phyloP scores from a whole-genome alignment of 2,888 invertebrate genomes.

The Dryobotodes eremita region DNA sequence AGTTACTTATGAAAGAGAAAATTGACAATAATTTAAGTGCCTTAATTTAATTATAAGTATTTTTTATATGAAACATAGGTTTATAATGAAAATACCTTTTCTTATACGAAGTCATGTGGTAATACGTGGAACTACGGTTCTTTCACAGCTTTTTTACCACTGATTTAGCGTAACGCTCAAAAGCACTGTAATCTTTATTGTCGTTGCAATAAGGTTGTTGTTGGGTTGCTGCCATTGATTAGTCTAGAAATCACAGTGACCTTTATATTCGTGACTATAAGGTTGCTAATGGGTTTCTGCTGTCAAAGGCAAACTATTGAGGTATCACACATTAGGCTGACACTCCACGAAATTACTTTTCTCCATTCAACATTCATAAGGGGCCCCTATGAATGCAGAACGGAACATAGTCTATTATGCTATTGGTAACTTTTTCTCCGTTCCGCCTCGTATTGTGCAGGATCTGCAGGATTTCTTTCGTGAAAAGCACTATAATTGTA shows the following conservation, averaged over 20 bases:
- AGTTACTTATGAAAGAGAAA: background rate
- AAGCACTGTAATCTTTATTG: background rate
- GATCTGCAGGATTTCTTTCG: background rate
- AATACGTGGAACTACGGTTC: background rate
- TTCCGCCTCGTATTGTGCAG: too few relatives aligned
- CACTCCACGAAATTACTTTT: background rate
- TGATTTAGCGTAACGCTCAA: background rate
- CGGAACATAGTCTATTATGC: background rate
- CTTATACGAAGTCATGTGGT: background rate
- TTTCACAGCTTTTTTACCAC: background rate
- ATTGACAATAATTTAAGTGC: background rate
- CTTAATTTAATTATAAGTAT: slow-evolving; percentile 2
- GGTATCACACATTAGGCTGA: background rate
- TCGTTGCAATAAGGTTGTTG: background rate
- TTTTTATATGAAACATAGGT: background rate
- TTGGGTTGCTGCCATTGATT: background rate
- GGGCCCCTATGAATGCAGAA: too few relatives aligned
- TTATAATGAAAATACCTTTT: background rate
- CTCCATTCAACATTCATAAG: background rate
- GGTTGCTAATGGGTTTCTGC: background rate
- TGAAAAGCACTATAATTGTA: background rate
- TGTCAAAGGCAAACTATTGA: background rate
- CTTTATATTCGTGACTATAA: background rate
- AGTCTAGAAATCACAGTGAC: background rate
- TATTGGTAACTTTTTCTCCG: background rate